Base-by-base conservation (phyloP, 1,140 invertebrate genomes). In the Chrysopa pallens region DNA sequence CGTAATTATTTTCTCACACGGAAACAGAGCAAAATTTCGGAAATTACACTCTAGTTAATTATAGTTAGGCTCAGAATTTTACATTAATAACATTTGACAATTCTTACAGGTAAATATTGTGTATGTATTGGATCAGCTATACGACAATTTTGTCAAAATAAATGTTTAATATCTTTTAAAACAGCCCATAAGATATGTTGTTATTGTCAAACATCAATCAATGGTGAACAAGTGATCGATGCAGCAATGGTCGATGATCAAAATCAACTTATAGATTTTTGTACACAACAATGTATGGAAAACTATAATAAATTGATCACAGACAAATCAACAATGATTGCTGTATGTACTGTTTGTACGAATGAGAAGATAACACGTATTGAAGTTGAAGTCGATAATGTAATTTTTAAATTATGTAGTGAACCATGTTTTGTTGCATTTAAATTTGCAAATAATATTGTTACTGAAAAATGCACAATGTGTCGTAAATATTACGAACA, bases 361-460 rank as follows among this genome's bases (percentile, higher is more conserved):
- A 60, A 72, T 39, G 65, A 69, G 35, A 79, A 80, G 50, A 55
- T 63, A 0, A 72, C 80, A 5, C 69, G 72, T 3, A 76, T 84
- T n/a, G 80, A 91, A 54, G 79, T 91, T 44, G 70, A 81, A 43
- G 64, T 80, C 15, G 72, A 78, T 39, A 70, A 73, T 12, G 62
- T 66, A 38, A 68, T 71, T 15, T 74, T 83, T 50, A 73, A 79
- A 52, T 74, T 94, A 38, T 96, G 92, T 59, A 83, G 84, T 17
- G 86, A 91, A 57, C 78, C 81, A 0, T 96, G 92, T 60, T 84
- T 93, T 59, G 83, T 85, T 27, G 86, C 87, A 13, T 95, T 90
- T 53, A 88, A 87, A 60, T 92, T 89, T 66, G 83, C 88, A 6
- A 89, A 91, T 56, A 84, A 87, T 58, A 73, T 91, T 11, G 74